These are phyloP conservation scores for Nycticebus coucang DNA, from an alignment of 2,113 vertebrate species.

Conservation along the genomic window DNA sequence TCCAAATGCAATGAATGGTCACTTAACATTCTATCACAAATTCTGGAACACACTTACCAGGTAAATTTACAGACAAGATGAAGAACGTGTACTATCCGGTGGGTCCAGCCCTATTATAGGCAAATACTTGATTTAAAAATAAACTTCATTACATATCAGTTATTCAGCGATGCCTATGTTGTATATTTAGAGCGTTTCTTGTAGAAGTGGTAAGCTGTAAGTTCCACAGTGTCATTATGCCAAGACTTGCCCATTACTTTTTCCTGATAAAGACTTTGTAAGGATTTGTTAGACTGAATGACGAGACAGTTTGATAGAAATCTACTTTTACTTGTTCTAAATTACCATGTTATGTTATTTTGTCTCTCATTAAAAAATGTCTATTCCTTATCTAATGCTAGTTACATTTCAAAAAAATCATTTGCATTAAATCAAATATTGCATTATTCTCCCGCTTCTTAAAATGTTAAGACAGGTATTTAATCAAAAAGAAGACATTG, in stretches of 20 bases:
- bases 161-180: neutral
- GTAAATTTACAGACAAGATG: neutral
- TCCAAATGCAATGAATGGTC: neutral
- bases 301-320: slow-evolving; percentile 45
- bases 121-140: neutral
- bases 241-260: slow-evolving; percentile 19
- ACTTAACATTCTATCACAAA: neutral
- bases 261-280: neutral
- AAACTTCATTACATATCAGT: neutral
- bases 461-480: slow-evolving; percentile 37
- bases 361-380: slow-evolving; percentile 63
- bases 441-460: slow-evolving; percentile 18
- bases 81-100: neutral
- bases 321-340: slow-evolving; percentile 55
- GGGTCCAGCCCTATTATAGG: neutral
- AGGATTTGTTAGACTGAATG: slow-evolving; percentile 43
- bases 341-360: slow-evolving; percentile 37
- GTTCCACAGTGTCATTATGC: neutral
- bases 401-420: slow-evolving; percentile 62
- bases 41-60: neutral
- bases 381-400: slow-evolving; percentile 28
- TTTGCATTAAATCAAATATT: slow-evolving; percentile 68
- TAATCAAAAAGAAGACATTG: slow-evolving; percentile 65
- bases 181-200: neutral
- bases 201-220: neutral